Percentiles rank a stretch among this genome's conserved stretches.
Conservation (phyloP, 2,888 invertebrate genomes). For the Cheilosia grossa region DNA sequence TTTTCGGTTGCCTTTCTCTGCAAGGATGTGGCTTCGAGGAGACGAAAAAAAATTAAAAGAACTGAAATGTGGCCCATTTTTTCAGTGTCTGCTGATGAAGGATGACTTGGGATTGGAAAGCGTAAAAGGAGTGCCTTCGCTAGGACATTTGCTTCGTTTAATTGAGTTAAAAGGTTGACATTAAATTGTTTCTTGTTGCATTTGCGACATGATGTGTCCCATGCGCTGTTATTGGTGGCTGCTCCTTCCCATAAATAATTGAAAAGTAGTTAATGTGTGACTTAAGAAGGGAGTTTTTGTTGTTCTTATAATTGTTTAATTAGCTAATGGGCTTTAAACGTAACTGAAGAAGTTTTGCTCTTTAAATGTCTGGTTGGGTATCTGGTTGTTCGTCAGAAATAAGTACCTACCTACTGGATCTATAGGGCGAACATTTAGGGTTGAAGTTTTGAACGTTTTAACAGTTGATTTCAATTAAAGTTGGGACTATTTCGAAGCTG, state of each 20-base stretch:
- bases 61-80: neutral
- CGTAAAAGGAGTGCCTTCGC: constrained; percentile 32
- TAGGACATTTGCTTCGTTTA: constrained; percentile 38
- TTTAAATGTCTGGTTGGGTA: neutral
- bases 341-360: constrained; percentile 9
- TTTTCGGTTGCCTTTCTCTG: constrained; percentile 12
- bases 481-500: too few relatives aligned
- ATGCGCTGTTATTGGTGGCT: neutral
- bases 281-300: constrained; percentile 27
- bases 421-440: neutral
- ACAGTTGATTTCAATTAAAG: too few relatives aligned
- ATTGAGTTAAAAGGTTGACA: constrained; percentile 63
- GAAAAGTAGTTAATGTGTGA: constrained; percentile 38
- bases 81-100: constrained; percentile 24
- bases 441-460: too few relatives aligned
- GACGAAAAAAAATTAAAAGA: neutral
- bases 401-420: neutral
- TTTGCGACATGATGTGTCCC: neutral
- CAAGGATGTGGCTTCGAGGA: neutral
- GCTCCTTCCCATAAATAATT: constrained; percentile 39
- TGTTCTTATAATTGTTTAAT: constrained; percentile 49
- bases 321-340: constrained; percentile 50
- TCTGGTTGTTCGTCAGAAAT: neutral
- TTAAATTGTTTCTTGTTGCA: constrained; percentile 28
- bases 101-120: constrained; percentile 24